A percentile compares a stretch with the other conserved stretches of the same genome.
phyloP scores from a whole-genome alignment of 2,797 vertebrate species.

The Pseudomugil gertrudae region DNA sequence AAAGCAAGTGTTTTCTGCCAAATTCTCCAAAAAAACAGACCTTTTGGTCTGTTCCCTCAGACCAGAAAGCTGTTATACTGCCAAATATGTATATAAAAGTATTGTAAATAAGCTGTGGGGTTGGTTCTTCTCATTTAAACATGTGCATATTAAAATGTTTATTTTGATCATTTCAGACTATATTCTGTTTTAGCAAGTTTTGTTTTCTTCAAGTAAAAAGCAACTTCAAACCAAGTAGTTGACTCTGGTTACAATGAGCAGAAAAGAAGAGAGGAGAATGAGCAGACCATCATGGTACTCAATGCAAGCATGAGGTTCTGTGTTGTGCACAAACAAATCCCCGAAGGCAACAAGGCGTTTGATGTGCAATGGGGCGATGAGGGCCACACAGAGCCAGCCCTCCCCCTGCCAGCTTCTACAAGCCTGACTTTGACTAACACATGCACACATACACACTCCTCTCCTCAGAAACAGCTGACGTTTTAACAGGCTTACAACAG shows the following conservation, averaged over 20 bases:
- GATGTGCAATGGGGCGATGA: slow-evolving; percentile 54
- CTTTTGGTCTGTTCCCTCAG: background rate
- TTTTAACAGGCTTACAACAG: slow-evolving; percentile 86
- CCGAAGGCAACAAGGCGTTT: slow-evolving; percentile 56
- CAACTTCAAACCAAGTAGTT: background rate
- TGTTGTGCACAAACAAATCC: slow-evolving; percentile 60
- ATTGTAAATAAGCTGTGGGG: background rate
- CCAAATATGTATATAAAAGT: background rate
- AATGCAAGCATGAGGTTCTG: slow-evolving; percentile 25
- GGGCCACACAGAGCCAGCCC: slow-evolving; percentile 52
- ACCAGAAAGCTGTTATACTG: background rate
- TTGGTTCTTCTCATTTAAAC: background rate
- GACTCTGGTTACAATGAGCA: slow-evolving; percentile 5
- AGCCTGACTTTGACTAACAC: slow-evolving; percentile 63
- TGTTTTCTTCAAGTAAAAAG: background rate
- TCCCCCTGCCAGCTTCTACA: slow-evolving; percentile 31
- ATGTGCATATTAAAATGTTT: background rate
- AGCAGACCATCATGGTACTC: slow-evolving; percentile 17
- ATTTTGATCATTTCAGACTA: background rate
- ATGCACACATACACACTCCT: slow-evolving; percentile 62
- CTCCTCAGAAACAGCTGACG: slow-evolving; percentile 87
- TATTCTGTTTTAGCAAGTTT: background rate
- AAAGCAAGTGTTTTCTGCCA: background rate
- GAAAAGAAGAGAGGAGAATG: slow-evolving; percentile 21
- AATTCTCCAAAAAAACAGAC: background rate